Evolutionary conservation across 2,797 vertebrate genomes (phyloP), one percentile per base, ranked within the genome.

Genomic region (Pseudochromis fuscus): DNA sequence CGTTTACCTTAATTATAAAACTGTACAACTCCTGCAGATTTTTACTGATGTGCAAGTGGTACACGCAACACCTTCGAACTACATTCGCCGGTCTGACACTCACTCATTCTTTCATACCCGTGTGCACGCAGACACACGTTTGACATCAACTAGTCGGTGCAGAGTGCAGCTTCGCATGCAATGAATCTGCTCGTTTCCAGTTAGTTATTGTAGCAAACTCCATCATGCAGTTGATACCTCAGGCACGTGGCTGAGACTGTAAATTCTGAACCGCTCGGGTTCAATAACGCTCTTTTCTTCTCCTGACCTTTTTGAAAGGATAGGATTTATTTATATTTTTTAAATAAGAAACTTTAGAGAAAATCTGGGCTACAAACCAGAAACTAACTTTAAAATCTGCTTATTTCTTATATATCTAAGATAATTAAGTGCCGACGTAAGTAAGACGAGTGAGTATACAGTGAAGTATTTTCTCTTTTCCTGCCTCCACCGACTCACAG

Each of bases 221-320:
- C 40, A 63, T 73, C 84, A 90, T 93, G 90, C 91, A 88, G 24
- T 70, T 81, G 49, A 51, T 21, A 51, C 67, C 77, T 79, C 69
- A 28, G 49, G 52, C 59, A 51, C 24, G 2, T 37, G 52, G 53
- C 50, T 11, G 3, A 27, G 18, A 67, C 2, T 0, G 46, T 51
- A 45, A 55, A 77, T 33, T 63, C 30, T 63, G 23, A 59, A 70
- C 56, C 66, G 60, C 50, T 73, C 25, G 9, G 30, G 25, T 57
- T 73, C 52, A 70, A 35, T 51, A 59, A 66, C 57, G 51, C 31
- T 16, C 33, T 76, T 67, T 49, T 56, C 33, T 49, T 56, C 33
- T 52, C 13, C 61, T 11, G 7, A 63, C 15, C 40, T 70, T 44
- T 38, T 63, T 72, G 28, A 71, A 85, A 72, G 42, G 63, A 7